These are phyloP conservation scores for Gadus macrocephalus DNA, from an alignment of 2,113 vertebrate species.

Conservation along the genomic window DNA sequence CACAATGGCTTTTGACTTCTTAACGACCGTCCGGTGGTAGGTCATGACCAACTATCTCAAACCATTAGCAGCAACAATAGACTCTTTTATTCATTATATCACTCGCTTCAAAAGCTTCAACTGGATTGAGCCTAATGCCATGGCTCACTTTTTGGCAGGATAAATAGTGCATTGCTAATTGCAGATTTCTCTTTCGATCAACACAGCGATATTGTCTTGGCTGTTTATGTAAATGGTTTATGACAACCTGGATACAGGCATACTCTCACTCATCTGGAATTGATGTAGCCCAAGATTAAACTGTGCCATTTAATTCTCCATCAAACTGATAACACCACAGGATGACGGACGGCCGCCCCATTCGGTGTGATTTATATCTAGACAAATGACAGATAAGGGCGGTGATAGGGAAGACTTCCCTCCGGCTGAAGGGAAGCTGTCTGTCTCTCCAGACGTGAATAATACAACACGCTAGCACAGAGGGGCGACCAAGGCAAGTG, in stretches of 20 bases:
- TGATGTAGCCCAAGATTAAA: background rate
- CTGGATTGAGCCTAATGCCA: slow-evolving; percentile 18
- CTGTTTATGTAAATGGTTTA: slow-evolving; percentile 19
- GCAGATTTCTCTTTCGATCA: slow-evolving; percentile 16
- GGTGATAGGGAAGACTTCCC: slow-evolving; percentile 18
- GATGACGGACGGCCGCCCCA: slow-evolving; percentile 26
- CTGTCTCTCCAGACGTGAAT: slow-evolving; percentile 37
- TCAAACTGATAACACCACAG: slow-evolving; percentile 18
- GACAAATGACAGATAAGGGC: slow-evolving; percentile 37
- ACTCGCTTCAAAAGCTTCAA: slow-evolving; percentile 34
- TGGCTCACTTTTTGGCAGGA: too few relatives aligned
- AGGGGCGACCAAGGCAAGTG: slow-evolving; percentile 56
- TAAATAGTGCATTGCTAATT: slow-evolving; percentile 2
- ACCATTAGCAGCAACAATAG: too few relatives aligned
- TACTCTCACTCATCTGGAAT: background rate
- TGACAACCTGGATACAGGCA: background rate
- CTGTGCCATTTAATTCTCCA: slow-evolving; percentile 13
- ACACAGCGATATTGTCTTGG: background rate
- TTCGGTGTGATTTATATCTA: slow-evolving; percentile 38
- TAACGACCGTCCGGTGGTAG: too few relatives aligned
- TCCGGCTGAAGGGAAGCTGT: slow-evolving; percentile 19
- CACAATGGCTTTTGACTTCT: too few relatives aligned
- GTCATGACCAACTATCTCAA: too few relatives aligned
- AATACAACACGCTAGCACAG: slow-evolving; percentile 32
- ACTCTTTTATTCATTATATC: slow-evolving; percentile 2